Evolutionary conservation across 2,797 vertebrate species (phyloP).

Genomic region (Rhodeus uyekii): DNA sequence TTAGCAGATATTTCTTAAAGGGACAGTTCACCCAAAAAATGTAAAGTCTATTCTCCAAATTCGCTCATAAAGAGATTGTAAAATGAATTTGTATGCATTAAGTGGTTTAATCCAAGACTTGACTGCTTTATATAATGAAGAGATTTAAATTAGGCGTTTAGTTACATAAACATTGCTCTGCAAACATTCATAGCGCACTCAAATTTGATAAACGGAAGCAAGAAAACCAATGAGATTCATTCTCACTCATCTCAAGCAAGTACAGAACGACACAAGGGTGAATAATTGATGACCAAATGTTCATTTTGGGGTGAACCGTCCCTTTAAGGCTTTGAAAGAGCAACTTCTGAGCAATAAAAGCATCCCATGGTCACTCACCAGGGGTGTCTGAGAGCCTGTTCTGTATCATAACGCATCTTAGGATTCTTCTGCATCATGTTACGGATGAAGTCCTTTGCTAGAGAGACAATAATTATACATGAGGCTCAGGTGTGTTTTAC

Average conservation of each 20-base stretch:
- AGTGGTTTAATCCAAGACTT: neutral
- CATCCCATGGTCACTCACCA: constrained; percentile 79
- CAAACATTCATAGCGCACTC: neutral
- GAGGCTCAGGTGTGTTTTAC: neutral
- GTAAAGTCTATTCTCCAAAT: neutral
- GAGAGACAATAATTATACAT: constrained; percentile 31
- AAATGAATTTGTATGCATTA: neutral
- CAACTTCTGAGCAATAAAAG: neutral
- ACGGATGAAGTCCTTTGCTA: constrained; percentile 95
- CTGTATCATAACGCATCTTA: constrained; percentile 82
- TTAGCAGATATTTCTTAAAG: neutral
- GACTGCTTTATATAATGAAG: neutral
- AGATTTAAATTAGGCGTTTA: neutral
- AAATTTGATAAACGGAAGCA: neutral
- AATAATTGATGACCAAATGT: neutral
- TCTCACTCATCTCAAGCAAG: neutral
- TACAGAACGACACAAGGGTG: neutral
- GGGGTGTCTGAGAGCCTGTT: constrained; percentile 89
- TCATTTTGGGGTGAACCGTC: neutral
- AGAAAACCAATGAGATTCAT: neutral
- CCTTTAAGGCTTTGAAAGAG: neutral
- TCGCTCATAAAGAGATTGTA: neutral
- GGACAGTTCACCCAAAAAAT: neutral
- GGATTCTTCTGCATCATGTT: constrained; percentile 95
- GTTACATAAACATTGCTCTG: neutral